A percentile compares a stretch with the other conserved stretches of the same genome.
These are phyloP conservation scores for Danionella cerebrum DNA, from an alignment of 2,113 vertebrate species.

Conservation along the genomic window DNA sequence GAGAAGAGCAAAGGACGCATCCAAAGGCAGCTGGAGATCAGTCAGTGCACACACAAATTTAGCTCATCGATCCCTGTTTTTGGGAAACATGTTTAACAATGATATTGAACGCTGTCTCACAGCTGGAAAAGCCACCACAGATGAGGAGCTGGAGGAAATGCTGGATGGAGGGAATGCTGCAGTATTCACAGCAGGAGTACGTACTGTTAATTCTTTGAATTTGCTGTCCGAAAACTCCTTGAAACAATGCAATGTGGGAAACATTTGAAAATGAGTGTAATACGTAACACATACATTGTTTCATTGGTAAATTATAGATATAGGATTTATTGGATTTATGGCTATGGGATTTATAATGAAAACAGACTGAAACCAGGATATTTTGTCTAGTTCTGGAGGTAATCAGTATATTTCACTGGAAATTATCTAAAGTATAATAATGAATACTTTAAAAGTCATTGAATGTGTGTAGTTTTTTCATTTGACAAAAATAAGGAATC, in stretches of 20 bases:
- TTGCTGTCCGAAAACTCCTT: conserved; percentile 1
- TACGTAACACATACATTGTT: too few relatives aligned
- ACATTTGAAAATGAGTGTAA: too few relatives aligned
- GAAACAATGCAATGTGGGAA: background rate
- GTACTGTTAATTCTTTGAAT: conserved; percentile 19
- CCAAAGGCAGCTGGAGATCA: conserved; percentile 86
- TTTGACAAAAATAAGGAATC: too few relatives aligned
- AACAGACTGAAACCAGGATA: too few relatives aligned
- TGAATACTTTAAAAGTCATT: too few relatives aligned
- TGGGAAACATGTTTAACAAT: background rate
- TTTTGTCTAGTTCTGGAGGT: too few relatives aligned
- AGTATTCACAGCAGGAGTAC: conserved; percentile 87
- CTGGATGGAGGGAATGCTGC: conserved; percentile 85
- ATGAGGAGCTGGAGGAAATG: conserved; percentile 92
- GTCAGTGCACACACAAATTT: conserved; percentile 57
- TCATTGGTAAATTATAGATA: too few relatives aligned
- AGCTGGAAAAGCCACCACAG: conserved; percentile 88
- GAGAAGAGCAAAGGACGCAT: conserved; percentile 92
- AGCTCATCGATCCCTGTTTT: background rate
- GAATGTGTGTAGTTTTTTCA: too few relatives aligned
- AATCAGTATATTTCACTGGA: too few relatives aligned
- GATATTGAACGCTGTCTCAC: background rate
- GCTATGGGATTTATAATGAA: too few relatives aligned
- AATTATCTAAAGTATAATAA: too few relatives aligned
- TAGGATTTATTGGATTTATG: too few relatives aligned